Percentiles rank a stretch among this genome's conserved stretches.
Conservation (phyloP, 1,140 invertebrate species). For the Oppia nitens region DNA sequence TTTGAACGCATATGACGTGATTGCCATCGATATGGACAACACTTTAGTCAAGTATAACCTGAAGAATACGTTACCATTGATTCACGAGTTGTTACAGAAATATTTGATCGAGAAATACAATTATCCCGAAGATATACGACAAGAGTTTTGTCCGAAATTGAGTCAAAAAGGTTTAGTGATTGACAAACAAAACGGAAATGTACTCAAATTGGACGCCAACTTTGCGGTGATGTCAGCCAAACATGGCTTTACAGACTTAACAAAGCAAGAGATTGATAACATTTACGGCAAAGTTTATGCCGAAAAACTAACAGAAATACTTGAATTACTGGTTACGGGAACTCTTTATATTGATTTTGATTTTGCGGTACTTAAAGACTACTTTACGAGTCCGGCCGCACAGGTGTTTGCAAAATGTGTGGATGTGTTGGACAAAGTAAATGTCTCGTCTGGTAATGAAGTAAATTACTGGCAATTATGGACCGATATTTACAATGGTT, state of each 20-base stretch:
- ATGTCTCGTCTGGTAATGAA: slow-evolving; percentile 25
- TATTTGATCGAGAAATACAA: slow-evolving; percentile 25
- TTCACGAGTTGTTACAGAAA: slow-evolving; percentile 44
- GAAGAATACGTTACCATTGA: slow-evolving; percentile 39
- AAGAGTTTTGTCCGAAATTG: slow-evolving; percentile 36
- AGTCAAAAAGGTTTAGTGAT: slow-evolving; percentile 53
- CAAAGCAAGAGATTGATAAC: not conserved
- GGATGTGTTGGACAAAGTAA: slow-evolving; percentile 48
- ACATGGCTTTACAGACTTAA: slow-evolving; percentile 48
- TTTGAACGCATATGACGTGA: slow-evolving; percentile 41
- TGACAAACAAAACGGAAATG: slow-evolving; percentile 52
- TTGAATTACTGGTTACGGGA: slow-evolving; percentile 34
- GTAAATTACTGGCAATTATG: slow-evolving; percentile 41
- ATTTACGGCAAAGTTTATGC: not conserved
- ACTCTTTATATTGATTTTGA: slow-evolving; percentile 35
- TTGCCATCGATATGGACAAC: slow-evolving; percentile 64
- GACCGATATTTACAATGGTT: slow-evolving; percentile 43
- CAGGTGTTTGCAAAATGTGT: slow-evolving; percentile 52
- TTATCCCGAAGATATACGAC: slow-evolving; percentile 30
- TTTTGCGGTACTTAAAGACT: slow-evolving; percentile 50
- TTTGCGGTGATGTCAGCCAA: slow-evolving; percentile 44
- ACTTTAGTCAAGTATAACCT: slow-evolving; percentile 49
- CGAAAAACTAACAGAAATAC: not conserved
- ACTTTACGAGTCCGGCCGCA: slow-evolving; percentile 50
- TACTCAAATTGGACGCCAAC: slow-evolving; percentile 42